phyloP scores from a whole-genome alignment of 2,797 vertebrate species.

The Arremon brunneinucha region DNA sequence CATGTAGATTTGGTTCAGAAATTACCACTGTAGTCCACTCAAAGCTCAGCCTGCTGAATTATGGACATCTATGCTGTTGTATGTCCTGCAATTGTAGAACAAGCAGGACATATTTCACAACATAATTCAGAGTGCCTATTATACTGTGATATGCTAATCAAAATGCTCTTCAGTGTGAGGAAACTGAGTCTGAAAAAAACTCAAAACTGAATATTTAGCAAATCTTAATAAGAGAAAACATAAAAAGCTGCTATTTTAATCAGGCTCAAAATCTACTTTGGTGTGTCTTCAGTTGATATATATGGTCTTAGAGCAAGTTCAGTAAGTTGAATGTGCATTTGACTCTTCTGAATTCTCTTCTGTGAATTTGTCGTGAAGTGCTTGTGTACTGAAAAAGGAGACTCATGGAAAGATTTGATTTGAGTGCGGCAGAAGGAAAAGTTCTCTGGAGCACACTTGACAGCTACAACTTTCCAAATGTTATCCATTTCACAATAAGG shows the following conservation, averaged over 20 bases:
- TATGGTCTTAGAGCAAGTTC: background rate
- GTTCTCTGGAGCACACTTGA: background rate
- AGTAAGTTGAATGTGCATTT: background rate
- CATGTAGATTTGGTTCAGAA: background rate
- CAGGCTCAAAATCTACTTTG: background rate
- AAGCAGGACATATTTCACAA: background rate
- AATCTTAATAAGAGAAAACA: background rate
- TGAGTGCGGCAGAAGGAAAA: background rate
- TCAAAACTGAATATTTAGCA: background rate
- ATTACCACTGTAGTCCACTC: background rate
- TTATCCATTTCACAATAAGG: background rate
- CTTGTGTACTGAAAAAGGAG: background rate
- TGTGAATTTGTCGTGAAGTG: background rate
- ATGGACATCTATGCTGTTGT: background rate
- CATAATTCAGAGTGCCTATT: background rate
- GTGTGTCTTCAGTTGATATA: background rate
- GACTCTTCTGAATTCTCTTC: background rate
- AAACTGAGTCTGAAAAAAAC: background rate
- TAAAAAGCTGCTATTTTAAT: background rate
- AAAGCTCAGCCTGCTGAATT: background rate
- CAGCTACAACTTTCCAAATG: background rate
- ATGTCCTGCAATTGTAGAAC: background rate
- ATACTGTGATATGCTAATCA: background rate
- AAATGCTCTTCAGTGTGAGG: background rate
- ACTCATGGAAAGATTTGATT: background rate